A percentile compares a stretch with the other conserved stretches of the same genome.
Conservation (phyloP, 2,797 vertebrate genomes). For the Poeciliopsis turneri region DNA sequence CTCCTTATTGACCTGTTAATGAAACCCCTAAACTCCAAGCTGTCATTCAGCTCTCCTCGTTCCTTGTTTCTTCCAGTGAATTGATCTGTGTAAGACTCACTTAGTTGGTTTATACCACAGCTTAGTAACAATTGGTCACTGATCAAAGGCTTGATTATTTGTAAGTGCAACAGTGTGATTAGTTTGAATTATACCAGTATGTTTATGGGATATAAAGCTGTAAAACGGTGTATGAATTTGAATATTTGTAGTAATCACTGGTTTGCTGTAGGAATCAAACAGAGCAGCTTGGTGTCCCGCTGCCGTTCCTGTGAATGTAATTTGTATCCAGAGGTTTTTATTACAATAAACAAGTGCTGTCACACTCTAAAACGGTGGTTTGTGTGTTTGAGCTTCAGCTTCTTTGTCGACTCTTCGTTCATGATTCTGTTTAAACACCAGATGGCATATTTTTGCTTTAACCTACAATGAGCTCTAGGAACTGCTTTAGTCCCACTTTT, state of each 20-base stretch:
- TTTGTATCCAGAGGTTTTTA: conserved; percentile 84
- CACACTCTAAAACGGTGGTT: background rate
- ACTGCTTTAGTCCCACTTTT: background rate
- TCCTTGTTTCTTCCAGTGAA: conserved; percentile 48
- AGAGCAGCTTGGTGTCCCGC: conserved; percentile 57
- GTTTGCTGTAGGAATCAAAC: conserved; percentile 63
- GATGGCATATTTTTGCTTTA: background rate
- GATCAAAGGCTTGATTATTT: conserved; percentile 50
- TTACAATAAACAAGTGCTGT: conserved; percentile 79
- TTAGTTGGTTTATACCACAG: conserved; percentile 32
- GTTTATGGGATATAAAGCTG: conserved; percentile 67
- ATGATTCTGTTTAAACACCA: background rate
- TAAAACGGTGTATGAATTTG: conserved; percentile 66
- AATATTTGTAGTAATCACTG: conserved; percentile 64
- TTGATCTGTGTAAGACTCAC: conserved; percentile 43
- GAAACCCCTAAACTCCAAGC: conserved; percentile 7
- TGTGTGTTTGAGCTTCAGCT: background rate
- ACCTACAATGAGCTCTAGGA: background rate
- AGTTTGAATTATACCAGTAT: conserved; percentile 68
- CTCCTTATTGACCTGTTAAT: conserved; percentile 6
- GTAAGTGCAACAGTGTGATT: conserved; percentile 71
- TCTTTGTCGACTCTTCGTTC: background rate
- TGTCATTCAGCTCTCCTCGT: conserved; percentile 17
- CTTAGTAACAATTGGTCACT: conserved; percentile 35
- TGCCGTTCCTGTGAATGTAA: conserved; percentile 81